Base-by-base conservation (phyloP, 2,888 invertebrate species). In the Erebia aethiops region DNA sequence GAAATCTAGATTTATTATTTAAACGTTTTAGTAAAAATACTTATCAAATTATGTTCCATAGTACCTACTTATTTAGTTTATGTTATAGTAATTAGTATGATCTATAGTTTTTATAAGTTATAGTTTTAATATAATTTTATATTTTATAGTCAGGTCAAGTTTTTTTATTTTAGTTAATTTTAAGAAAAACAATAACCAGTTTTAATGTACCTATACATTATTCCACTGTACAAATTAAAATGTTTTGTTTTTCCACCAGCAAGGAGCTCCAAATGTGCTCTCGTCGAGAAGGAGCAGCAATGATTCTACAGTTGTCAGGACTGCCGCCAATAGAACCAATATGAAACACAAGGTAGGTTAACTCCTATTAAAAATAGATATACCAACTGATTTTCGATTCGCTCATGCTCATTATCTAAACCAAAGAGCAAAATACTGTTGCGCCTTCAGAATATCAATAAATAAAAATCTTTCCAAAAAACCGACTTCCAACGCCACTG, bases 241-340 rank as follows among this genome's bases (percentile, higher is more conserved):
- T 7, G 7, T 35, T 14, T 56, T 43, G 2, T 66, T 11, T 56
- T 56, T 57, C 13, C 21, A 16, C 35, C 51, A 67, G 94, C 94
- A 97, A 95, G 96, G 96, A 49, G 96, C 96, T 9, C 94, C 95
- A 61, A 95, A 96, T 77, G 93, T 96, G 52, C 91, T 96, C 80
- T 96, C 96, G 41, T 97, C 97, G 49, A 94, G 97, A 79, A 94
- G 98, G 79, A 97, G 97, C 86, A 97, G 97, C 78, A 97, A 97
- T 83, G 98, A 98, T 87, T 97, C 97, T 3, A 95, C 96, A 0
- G 94, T 94, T 18, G 94, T 94, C 75, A 86, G 94, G 65, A 87
- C 92, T 18, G 93, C 93, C 75, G 90, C 90, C 9, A 92, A 90
- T 77, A 88, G 94, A 71, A 88, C 90, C 4, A 93, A 94, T 76